Conservation (phyloP, 2,888 invertebrate genomes). For the Pterostichus niger region DNA sequence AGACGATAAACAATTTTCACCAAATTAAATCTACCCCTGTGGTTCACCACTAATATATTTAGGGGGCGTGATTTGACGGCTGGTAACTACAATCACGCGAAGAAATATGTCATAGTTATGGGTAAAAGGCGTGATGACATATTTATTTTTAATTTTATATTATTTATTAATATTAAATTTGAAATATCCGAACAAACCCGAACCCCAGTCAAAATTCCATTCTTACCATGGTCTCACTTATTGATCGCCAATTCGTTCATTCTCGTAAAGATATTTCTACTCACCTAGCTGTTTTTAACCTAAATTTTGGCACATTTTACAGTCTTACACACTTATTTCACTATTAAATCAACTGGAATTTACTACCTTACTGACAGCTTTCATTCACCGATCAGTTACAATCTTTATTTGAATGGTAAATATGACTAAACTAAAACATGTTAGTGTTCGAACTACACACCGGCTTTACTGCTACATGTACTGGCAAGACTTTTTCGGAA, state of each 20-base stretch:
- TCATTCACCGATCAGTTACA: neutral
- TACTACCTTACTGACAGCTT: neutral
- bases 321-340: neutral
- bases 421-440: neutral
- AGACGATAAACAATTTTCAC: too few species aligned
- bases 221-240: conserved; percentile 6
- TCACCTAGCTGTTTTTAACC: neutral
- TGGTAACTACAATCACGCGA: too few species aligned
- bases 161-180: too few species aligned
- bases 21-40: too few species aligned
- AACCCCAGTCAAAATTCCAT: neutral
- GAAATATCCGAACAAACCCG: neutral
- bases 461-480: too few species aligned
- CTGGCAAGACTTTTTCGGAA: too few species aligned
- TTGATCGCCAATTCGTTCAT: neutral
- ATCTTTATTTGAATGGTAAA: neutral
- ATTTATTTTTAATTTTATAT: too few species aligned
- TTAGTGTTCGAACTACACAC: neutral
- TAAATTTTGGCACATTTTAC: neutral
- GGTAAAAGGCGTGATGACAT: too few species aligned
- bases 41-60: too few species aligned
- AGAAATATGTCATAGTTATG: too few species aligned
- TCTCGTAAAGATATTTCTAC: neutral
- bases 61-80: too few species aligned
- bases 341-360: neutral